Conservation (phyloP, 2,888 invertebrate species). For the Parascotia fuliginaria region DNA sequence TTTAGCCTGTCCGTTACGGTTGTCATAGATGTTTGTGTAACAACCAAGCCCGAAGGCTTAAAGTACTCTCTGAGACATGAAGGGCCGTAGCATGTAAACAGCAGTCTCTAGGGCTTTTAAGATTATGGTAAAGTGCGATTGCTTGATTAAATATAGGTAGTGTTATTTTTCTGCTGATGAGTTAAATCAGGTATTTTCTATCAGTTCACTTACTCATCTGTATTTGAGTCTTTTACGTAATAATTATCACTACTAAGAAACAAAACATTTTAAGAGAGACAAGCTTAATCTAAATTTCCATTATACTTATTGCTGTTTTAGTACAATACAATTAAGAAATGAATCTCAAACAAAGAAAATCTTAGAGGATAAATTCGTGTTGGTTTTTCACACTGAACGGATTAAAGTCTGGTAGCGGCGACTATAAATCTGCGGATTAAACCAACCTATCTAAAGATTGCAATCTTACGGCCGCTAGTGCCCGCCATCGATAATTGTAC, state of each 20-base stretch:
- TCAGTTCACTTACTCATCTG: no score
- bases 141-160: background rate
- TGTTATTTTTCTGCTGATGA: no score
- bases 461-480: constrained; percentile 71
- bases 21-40: constrained; percentile 4
- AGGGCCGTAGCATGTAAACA: constrained; percentile 3
- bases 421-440: constrained; percentile 80
- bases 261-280: no score
- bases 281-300: no score
- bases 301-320: no score
- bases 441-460: constrained; percentile 78
- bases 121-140: background rate
- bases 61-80: background rate
- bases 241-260: no score
- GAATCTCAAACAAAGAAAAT: constrained; percentile 1
- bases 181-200: background rate
- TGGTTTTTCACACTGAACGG: constrained; percentile 66
- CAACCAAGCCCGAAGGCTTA: constrained; percentile 1
- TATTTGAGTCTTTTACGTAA: no score
- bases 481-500: constrained; percentile 76
- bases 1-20: background rate
- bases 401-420: constrained; percentile 72
- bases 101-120: background rate
- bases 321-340: background rate
- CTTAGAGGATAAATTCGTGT: constrained; percentile 33